Evolutionary conservation across 2,113 vertebrate species (phyloP).

Genomic region (Thalassoma bifasciatum): DNA sequence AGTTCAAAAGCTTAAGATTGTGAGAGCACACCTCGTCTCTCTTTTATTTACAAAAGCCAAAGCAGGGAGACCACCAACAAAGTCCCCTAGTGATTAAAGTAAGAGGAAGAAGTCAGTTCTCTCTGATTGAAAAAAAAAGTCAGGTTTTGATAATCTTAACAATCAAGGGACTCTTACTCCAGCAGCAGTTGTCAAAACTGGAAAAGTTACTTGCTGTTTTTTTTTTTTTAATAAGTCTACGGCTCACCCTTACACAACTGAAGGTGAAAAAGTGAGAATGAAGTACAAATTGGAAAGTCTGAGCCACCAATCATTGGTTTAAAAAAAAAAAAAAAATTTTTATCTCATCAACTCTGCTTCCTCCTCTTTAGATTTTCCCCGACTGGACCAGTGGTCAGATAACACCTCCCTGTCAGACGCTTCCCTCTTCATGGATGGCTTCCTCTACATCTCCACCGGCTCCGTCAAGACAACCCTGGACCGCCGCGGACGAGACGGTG

Average conservation of each 20-base stretch:
- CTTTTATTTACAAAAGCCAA: no score
- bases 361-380: slow-evolving; percentile 86
- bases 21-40: no score
- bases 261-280: no score
- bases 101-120: no score
- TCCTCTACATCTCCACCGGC: slow-evolving; percentile 89
- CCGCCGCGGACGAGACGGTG: slow-evolving; percentile 91
- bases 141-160: no score
- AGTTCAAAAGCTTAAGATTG: no score
- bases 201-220: not conserved
- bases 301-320: not conserved
- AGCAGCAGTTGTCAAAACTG: no score
- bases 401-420: slow-evolving; percentile 77
- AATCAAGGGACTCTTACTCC: no score
- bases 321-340: slow-evolving; percentile 4
- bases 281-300: no score
- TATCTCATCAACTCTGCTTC: slow-evolving; percentile 9
- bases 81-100: no score
- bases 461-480: slow-evolving; percentile 83
- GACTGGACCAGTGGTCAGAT: slow-evolving; percentile 84
- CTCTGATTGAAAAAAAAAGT: no score
- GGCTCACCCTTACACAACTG: not conserved
- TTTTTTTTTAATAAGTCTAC: not conserved
- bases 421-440: slow-evolving; percentile 90
- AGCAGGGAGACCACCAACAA: no score